Base-by-base conservation (phyloP, 1,140 invertebrate species). In the Ctenoplectra terminalis region DNA sequence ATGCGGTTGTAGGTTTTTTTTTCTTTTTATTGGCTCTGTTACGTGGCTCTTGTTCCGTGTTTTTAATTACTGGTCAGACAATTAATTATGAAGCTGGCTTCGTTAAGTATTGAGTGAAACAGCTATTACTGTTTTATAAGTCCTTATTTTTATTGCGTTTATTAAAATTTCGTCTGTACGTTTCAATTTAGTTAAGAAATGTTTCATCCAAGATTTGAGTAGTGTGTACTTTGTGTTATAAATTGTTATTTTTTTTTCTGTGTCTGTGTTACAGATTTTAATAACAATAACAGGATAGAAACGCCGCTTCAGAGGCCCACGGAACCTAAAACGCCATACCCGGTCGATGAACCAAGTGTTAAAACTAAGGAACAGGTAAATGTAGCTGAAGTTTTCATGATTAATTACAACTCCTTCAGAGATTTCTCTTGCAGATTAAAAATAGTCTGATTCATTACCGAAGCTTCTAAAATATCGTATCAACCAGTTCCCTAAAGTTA, bases 261-360 rank as follows among this genome's bases (percentile, higher is more conserved):
- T 74, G 63, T n/a, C n/a, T n/a, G n/a, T 86, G 7, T 90, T 90
- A n/a, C 86, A 93, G 92, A 91, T 26, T 92, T 91, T 61, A 91
- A 88, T 60, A 89, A 89, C 70, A 90, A 90, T 26, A 92, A 91
- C 78, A 90, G 90, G 74, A 89, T 93, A 91, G 92, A 93, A 60
- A 77, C 92, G n/a, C 87, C 88, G 3, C 88, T 88, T 15, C 85
- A 87, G 20, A 93, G 92, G 84, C 90, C 92, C 29, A 84, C 88
- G 1, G 91, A 93, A 71, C 89, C 93, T 9, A 93, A 91, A 77
- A 80, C 89, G 61, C 85, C 92, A 17, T 89, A 90, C n/a, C 52
- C 34, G 9, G 76, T 91, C 60, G 92, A 93, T 34, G 93, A 94
- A 71, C 88, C 87, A 37, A 85, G 81, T 71, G 82, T 71, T 69